phyloP scores from a whole-genome alignment of 2,113 vertebrate genomes.

The Platichthys flesus region DNA sequence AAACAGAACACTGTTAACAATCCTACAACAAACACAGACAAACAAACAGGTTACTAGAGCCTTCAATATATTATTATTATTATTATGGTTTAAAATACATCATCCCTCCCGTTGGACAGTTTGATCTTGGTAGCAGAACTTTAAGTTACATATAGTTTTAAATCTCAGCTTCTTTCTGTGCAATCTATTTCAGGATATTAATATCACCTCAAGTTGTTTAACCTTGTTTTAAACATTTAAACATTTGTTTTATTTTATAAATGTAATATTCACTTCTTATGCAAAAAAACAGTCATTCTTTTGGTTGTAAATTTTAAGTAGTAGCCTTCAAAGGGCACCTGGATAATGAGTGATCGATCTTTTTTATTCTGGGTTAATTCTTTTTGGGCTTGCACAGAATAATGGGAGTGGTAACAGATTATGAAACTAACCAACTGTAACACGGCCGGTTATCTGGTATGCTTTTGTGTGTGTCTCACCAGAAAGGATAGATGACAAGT shows the following conservation, averaged over 20 bases:
- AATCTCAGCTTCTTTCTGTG: too few relatives aligned
- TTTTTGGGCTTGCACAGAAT: too few relatives aligned
- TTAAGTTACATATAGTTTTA: too few relatives aligned
- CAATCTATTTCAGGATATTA: too few relatives aligned
- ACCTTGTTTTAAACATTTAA: too few relatives aligned
- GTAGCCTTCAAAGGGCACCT: neutral
- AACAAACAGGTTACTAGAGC: constrained; percentile 21
- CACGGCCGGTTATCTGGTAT: neutral
- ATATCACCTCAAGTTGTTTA: too few relatives aligned
- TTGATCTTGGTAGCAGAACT: neutral
- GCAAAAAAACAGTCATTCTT: too few relatives aligned
- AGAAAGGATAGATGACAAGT: constrained; percentile 91
- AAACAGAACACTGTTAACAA: constrained; percentile 83
- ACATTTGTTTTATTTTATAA: too few relatives aligned
- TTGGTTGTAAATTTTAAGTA: too few relatives aligned
- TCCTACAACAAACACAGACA: constrained; percentile 53
- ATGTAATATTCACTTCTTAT: too few relatives aligned
- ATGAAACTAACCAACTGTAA: neutral
- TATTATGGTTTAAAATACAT: neutral
- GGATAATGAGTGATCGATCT: neutral
- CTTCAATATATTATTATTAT: neutral
- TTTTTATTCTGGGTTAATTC: neutral
- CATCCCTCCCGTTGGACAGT: too few relatives aligned
- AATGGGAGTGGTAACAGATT: neutral
- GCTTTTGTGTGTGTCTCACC: constrained; percentile 82